Percentiles rank a stretch among this genome's conserved stretches.
phyloP scores from a whole-genome alignment of 2,797 vertebrate genomes.

The Halcyon leucocephala region DNA sequence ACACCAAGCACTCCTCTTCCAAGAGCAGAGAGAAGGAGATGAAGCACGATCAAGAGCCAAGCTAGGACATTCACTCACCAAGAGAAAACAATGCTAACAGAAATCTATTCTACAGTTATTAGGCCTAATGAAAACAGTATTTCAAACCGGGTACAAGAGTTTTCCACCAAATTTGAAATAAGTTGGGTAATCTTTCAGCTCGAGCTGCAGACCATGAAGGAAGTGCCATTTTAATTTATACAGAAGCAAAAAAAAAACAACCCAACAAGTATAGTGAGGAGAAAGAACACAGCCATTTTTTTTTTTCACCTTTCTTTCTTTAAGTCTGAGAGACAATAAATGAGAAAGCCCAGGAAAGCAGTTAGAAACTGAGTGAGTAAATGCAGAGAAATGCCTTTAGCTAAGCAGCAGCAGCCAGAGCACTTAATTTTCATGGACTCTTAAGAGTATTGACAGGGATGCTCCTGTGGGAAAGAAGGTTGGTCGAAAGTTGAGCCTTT shows the following conservation, averaged over 20 bases:
- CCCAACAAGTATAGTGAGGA: neutral
- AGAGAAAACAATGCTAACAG: neutral
- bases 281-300: neutral
- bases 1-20: neutral
- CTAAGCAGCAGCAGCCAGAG: conserved; percentile 28
- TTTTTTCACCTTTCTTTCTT: neutral
- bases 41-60: fast-evolving
- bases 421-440: conserved; percentile 10
- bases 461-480: neutral
- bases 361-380: neutral
- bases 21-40: neutral
- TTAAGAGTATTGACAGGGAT: conserved; percentile 43
- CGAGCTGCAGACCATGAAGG: neutral
- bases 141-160: neutral
- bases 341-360: neutral
- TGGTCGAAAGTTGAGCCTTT: neutral
- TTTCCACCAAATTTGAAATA: neutral
- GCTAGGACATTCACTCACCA: neutral
- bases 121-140: neutral
- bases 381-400: conserved; percentile 36
- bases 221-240: neutral
- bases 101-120: neutral
- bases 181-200: neutral
- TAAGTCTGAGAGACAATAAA: neutral
- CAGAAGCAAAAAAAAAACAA: neutral